Evolutionary conservation across 2,888 invertebrate species (phyloP), one percentile per base, ranked within the genome.

Genomic region (Apotomis turbidana): DNA sequence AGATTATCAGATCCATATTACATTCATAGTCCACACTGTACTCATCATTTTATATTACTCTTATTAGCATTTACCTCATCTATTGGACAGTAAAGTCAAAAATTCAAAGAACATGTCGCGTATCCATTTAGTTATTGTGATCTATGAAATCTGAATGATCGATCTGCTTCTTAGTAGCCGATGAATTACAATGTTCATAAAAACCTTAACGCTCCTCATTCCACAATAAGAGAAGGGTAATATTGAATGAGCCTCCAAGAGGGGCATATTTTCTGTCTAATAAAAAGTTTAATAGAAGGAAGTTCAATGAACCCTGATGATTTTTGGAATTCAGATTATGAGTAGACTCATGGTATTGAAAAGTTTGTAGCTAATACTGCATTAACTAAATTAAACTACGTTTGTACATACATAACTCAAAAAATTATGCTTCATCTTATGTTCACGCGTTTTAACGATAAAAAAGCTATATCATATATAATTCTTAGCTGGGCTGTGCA

Each of bases 261-360:
- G 72, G 75, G 75, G 74, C 75, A 76, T 70, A 76, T 77, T 80
- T 79, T 78, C 80, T 76, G 79, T 78, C 71, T 76, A 68, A 68
- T 74, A 67, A 74, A 68, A 52, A 51, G 70, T 61, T 72, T 71
- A 70, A 74, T 76, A 76, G 74, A 74, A 60, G 69, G 63, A 54
- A 73, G 73, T 75, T 77, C 71, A 66, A 66, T 76, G 68, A 74
- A 68, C 75, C 73, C 58, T 51, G 54, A 49, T 38, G 41, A 13
- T 41, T 66, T 61, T 59, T 51, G 2, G 49, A 66, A 66, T 55
- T 52, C 4, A 46, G 49, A 36, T 60, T 15, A 6, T 63, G 38
- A 6, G 12, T n/a, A n/a, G 27, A 2, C 27, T 27, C 27, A 27
- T 2, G 27, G 27, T 27, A 27, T 27, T 27, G 27, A 27, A 27